phyloP scores from a whole-genome alignment of 2,888 invertebrate genomes.

The Trypoxylon attenuatum region DNA sequence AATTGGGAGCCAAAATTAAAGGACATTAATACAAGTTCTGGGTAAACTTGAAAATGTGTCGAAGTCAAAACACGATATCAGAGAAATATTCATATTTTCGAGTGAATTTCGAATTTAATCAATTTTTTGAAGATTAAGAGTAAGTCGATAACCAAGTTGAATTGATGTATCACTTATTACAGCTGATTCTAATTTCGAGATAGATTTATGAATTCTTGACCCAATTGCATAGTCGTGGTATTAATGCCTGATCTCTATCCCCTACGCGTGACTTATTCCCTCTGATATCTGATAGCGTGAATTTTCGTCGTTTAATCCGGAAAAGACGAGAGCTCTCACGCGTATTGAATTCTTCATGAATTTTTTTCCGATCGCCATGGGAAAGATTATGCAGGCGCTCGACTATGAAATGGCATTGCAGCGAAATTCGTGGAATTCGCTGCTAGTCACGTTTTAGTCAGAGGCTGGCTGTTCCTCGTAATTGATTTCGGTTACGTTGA shows the following conservation, averaged over 20 bases:
- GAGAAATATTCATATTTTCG: no score
- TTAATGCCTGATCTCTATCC: slow-evolving; percentile 16
- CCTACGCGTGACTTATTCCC: slow-evolving; percentile 7
- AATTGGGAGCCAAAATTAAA: no score
- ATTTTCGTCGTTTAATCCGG: slow-evolving; percentile 14
- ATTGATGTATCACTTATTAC: not conserved
- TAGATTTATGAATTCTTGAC: slow-evolving; percentile 3
- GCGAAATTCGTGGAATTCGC: slow-evolving; percentile 19
- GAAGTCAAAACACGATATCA: no score
- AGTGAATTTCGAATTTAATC: not conserved
- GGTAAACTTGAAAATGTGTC: no score
- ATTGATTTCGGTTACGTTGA: slow-evolving; percentile 7
- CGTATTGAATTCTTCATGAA: not conserved
- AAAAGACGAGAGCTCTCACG: slow-evolving; percentile 27
- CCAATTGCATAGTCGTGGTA: not conserved
- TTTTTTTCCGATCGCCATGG: not conserved
- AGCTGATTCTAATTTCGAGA: not conserved
- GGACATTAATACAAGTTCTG: no score
- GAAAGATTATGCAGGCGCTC: slow-evolving; percentile 4
- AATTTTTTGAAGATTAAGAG: not conserved
- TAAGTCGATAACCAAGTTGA: not conserved
- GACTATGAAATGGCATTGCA: slow-evolving; percentile 2
- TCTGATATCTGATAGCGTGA: not conserved
- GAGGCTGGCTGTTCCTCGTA: not conserved
- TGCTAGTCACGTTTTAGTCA: slow-evolving; percentile 22